Base-by-base conservation (phyloP, 37 sponge, comb jelly and placozoan genomes). In the Spongilla lacustris region DNA sequence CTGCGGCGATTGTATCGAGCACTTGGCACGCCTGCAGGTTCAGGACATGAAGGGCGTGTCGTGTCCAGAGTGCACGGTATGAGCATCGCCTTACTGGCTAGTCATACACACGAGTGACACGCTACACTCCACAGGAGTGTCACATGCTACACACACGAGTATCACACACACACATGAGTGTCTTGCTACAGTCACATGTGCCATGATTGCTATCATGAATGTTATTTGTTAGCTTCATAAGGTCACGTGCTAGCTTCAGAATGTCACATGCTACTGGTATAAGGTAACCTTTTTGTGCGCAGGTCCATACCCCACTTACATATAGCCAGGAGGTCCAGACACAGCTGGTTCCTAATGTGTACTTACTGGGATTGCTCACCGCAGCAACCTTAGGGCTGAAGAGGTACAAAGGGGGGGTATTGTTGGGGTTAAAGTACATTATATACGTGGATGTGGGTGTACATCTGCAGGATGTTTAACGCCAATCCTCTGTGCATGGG, bases 331-430 rank as follows among this genome's bases (percentile, higher is more conserved):
- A 72, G 28, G 14, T 24, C 10, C 31, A 33, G 21, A 58, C 58
- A 19, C 58, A 90, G 86, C 37, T 90, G 23, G 71, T 77, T 71
- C 86, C 86, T 23, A 70, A 86, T 46, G 8, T 78, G 36, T 76
- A 81, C 72, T 0, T 90, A 73, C 71, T 90, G 30, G 91, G 91
- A 31, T 49, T 85, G 36, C 41, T 86, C 10, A 33, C 50, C 4
- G 87, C 87, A 2, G 23, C 25, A 36, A 28, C 79, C 48, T 67
- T 80, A 17, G 58, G 67, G 12, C 66, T 86, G 26, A 69, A 38
- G 36, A 73, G 74, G 87, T 86, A 35, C 2, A 50, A 23, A 24
- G 34, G 2, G 28, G n/a, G n/a, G n/a, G n/a, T n/a, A n/a, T 70
- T 25, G 71, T 29, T 29, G 28, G 28, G 28, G 28, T 29, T 8